A percentile compares a stretch with the other conserved stretches of the same genome.
Conservation (phyloP, 2,113 vertebrate species). For the Halcyon senegalensis region DNA sequence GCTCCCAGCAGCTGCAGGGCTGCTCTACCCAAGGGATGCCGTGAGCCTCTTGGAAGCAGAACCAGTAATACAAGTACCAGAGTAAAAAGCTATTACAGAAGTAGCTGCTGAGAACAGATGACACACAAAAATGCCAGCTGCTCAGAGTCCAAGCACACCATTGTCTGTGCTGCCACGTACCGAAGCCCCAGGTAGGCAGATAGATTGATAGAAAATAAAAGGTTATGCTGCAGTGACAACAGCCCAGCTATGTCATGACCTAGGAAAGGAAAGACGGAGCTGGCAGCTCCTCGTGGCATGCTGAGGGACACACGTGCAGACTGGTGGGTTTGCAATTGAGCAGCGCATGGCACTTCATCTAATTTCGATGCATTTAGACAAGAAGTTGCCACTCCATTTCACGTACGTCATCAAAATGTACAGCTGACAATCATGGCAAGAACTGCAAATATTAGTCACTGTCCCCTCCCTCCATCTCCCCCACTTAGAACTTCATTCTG, state of each 20-base stretch:
- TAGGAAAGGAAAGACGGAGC: background rate
- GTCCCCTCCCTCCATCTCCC: background rate
- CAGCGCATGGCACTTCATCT: background rate
- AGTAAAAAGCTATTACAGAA: background rate
- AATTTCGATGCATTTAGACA: background rate
- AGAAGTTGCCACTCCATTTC: background rate
- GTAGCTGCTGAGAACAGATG: background rate
- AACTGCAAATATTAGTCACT: background rate
- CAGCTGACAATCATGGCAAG: background rate
- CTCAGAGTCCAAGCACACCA: background rate
- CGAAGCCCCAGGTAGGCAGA: background rate
- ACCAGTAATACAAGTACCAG: background rate
- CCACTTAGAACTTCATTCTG: background rate
- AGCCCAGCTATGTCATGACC: background rate
- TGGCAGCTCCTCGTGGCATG: background rate
- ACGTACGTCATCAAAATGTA: slow-evolving; percentile 5
- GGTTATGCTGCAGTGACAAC: rapidly evolving
- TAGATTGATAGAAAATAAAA: background rate
- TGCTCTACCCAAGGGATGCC: background rate
- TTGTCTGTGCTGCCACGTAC: rapidly evolving
- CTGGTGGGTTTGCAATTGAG: background rate
- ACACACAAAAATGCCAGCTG: background rate
- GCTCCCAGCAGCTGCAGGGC: background rate
- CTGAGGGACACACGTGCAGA: background rate
- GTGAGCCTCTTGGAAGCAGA: background rate